Evolutionary conservation across 2,113 vertebrate species (phyloP).

Genomic region (Hoplias malabaricus): DNA sequence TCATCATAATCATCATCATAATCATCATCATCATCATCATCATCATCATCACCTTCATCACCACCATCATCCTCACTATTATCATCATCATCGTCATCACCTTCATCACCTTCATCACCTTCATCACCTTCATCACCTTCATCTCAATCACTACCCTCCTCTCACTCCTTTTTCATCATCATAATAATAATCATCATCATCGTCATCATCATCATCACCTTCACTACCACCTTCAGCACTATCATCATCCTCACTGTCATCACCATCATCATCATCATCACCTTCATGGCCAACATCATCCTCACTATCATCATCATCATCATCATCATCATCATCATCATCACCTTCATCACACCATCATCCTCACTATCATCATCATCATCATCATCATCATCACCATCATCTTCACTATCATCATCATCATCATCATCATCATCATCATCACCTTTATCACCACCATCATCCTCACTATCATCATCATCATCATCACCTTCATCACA

Average conservation of each 20-base stretch:
- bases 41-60: too few species aligned
- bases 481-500: not conserved
- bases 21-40: too few species aligned
- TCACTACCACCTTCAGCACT: too few species aligned
- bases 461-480: not conserved
- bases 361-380: not conserved
- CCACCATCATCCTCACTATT: too few species aligned
- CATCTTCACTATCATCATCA: not conserved
- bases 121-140: too few species aligned
- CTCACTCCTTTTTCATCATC: not conserved
- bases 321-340: not conserved
- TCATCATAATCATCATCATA: not conserved
- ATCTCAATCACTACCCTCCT: too few species aligned
- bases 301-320: not conserved
- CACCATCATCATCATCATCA: not conserved
- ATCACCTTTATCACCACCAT: not conserved
- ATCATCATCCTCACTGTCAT: not conserved
- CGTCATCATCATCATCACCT: conserved; percentile 2
- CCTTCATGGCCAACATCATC: not conserved
- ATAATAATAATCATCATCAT: not conserved
- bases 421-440: not conserved
- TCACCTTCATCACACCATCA: not conserved
- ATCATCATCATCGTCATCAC: too few species aligned
- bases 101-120: too few species aligned
- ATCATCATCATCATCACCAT: not conserved